A percentile compares a stretch with the other conserved stretches of the same genome.
These are phyloP conservation scores for Eupithecia pulchellata DNA, from an alignment of 2,888 invertebrate genomes.

Conservation along the genomic window DNA sequence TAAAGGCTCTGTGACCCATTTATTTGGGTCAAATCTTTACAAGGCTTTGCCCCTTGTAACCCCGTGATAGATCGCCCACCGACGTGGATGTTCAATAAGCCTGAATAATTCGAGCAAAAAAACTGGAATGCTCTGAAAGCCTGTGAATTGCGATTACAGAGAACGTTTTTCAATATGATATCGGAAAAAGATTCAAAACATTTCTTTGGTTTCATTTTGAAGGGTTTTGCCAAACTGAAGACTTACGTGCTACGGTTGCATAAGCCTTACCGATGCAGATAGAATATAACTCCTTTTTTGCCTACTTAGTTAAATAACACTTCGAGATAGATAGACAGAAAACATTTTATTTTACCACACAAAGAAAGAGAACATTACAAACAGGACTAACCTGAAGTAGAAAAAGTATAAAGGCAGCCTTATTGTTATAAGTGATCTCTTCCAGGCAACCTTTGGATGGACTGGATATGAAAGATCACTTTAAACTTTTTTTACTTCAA, in stretches of 20 bases:
- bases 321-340: too few species aligned
- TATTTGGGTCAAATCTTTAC: slow-evolving; percentile 65
- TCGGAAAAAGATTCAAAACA: background rate
- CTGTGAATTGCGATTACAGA: slow-evolving; percentile 25
- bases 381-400: too few species aligned
- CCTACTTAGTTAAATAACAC: too few species aligned
- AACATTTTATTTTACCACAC: too few species aligned
- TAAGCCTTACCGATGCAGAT: background rate
- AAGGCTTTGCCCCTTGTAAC: slow-evolving; percentile 61
- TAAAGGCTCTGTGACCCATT: slow-evolving; percentile 70
- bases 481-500: too few species aligned
- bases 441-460: too few species aligned
- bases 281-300: background rate
- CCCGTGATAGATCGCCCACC: slow-evolving; percentile 70
- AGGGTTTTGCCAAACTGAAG: background rate
- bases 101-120: slow-evolving; percentile 73
- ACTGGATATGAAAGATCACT: too few species aligned
- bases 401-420: too few species aligned
- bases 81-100: slow-evolving; percentile 72
- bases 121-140: slow-evolving; percentile 45
- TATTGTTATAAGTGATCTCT: too few species aligned
- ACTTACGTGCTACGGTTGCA: background rate
- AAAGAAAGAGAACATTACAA: too few species aligned
- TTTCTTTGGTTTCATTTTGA: background rate
- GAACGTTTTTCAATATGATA: slow-evolving; percentile 28